phyloP scores from a whole-genome alignment of 2,113 vertebrate genomes.

The Calyptomena viridis region DNA sequence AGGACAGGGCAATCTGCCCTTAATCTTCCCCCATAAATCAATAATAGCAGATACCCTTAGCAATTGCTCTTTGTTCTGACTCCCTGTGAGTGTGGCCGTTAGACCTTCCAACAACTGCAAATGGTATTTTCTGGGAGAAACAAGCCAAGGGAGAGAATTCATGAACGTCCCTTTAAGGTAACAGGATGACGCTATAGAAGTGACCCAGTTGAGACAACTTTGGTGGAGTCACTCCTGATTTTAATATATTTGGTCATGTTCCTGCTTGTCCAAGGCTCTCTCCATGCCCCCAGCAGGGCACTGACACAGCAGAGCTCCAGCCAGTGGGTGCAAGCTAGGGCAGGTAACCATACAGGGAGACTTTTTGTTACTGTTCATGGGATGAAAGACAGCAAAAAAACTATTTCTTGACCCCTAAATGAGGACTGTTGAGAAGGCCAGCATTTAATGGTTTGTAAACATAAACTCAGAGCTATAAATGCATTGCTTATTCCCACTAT shows the following conservation, averaged over 20 bases:
- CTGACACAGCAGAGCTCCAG: background rate
- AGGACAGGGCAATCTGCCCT: constrained; percentile 24
- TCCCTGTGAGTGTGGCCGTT: background rate
- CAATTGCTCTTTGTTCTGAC: constrained; percentile 28
- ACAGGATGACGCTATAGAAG: background rate
- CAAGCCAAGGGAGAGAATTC: background rate
- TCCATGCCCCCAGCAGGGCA: background rate
- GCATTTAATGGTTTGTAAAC: constrained; percentile 45
- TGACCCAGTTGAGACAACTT: background rate
- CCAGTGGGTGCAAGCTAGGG: background rate
- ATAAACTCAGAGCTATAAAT: constrained; percentile 44
- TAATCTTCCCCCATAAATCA: constrained; percentile 49
- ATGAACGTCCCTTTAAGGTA: background rate
- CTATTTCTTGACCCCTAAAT: background rate
- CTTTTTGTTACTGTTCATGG: background rate
- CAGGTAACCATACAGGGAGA: background rate
- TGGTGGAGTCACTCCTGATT: background rate
- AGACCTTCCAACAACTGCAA: background rate
- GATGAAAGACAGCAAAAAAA: background rate
- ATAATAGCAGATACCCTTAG: background rate
- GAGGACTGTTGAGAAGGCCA: background rate
- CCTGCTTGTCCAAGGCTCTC: background rate
- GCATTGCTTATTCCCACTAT: constrained; percentile 57
- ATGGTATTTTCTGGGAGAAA: background rate
- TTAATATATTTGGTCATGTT: accelerated